Percentiles rank a stretch among this genome's conserved stretches.
Conservation (phyloP, 2,113 vertebrate species). For the Chrysochloris asiatica region DNA sequence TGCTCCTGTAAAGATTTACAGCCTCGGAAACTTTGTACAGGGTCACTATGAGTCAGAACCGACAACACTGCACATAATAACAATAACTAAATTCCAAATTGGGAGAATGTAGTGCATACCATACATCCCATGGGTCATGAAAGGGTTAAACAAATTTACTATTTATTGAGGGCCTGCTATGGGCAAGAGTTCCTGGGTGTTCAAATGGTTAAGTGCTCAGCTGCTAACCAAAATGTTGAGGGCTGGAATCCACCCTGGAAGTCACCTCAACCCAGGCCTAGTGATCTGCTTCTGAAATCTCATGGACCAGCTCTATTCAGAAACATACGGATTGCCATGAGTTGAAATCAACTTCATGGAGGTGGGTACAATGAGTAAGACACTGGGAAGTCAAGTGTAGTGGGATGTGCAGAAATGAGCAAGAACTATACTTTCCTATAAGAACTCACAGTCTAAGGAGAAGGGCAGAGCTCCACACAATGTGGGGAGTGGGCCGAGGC, state of each 20-base stretch:
- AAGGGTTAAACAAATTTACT: not conserved
- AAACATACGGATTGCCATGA: no score
- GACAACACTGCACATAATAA: no score
- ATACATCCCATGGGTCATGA: no score
- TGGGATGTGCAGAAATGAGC: not conserved
- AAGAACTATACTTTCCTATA: not conserved
- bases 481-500: accelerated
- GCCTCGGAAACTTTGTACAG: no score
- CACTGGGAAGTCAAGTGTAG: not conserved
- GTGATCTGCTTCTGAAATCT: no score
- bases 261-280: no score
- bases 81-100: no score
- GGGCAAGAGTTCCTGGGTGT: not conserved
- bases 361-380: not conserved
- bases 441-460: accelerated
- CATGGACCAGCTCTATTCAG: no score
- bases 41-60: no score
- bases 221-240: not conserved
- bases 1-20: no score
- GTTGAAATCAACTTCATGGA: no score
- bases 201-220: not conserved
- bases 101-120: no score
- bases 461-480: not conserved
- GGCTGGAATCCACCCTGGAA: not conserved
- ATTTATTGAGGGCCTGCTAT: not conserved